phyloP scores from a whole-genome alignment of 2,797 vertebrate species.

The Dendrocincla fuliginosa region DNA sequence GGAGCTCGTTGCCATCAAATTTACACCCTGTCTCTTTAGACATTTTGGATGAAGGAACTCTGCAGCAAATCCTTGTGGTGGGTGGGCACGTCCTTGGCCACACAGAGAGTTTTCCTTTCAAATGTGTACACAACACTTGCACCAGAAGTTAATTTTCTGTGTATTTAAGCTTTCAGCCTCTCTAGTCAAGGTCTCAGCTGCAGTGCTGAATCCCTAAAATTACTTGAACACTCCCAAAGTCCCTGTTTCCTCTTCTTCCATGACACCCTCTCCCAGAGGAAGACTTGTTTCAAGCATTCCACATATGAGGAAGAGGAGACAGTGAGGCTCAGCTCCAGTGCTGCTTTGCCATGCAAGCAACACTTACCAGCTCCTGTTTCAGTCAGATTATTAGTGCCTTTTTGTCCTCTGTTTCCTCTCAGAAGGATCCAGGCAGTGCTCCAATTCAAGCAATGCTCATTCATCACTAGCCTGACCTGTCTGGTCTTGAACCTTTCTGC shows the following conservation, averaged over 20 bases:
- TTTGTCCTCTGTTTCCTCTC: background rate
- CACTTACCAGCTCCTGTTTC: background rate
- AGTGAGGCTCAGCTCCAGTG: background rate
- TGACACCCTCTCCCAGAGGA: background rate
- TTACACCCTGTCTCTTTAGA: background rate
- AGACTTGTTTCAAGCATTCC: background rate
- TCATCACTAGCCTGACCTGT: background rate
- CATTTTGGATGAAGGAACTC: background rate
- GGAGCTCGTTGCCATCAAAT: background rate
- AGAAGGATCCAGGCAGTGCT: background rate
- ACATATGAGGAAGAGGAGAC: background rate
- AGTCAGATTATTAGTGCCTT: background rate
- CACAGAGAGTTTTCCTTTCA: background rate
- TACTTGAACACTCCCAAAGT: background rate
- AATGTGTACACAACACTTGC: background rate
- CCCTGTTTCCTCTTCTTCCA: background rate
- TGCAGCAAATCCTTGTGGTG: background rate
- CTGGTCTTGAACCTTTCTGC: background rate
- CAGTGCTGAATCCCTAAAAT: slow-evolving; percentile 19
- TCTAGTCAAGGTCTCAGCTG: background rate
- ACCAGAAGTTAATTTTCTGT: background rate
- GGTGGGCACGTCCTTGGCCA: background rate
- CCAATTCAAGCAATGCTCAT: background rate
- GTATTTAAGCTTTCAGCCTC: slow-evolving; percentile 4
- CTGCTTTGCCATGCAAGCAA: background rate